Conservation (phyloP, 2,888 invertebrate species). For the Macrosiphum euphorbiae region DNA sequence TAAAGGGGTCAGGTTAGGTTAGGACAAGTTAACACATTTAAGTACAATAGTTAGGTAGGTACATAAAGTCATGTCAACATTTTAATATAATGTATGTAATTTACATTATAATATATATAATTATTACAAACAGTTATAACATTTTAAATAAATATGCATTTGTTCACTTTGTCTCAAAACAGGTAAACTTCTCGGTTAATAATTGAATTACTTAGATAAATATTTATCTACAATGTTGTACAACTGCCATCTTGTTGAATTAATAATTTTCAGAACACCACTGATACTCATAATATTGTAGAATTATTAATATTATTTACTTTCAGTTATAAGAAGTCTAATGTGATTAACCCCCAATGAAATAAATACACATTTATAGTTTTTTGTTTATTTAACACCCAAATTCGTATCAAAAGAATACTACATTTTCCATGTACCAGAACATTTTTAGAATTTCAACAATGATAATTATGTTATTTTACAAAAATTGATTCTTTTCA, state of each 20-base stretch:
- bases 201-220: constrained; percentile 15
- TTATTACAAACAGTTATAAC: not conserved
- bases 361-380: not conserved
- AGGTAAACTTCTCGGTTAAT: not conserved
- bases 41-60: not conserved
- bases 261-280: not conserved
- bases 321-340: not conserved
- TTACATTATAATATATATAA: no score
- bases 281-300: not conserved
- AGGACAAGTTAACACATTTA: not conserved
- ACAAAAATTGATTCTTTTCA: no score
- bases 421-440: not conserved
- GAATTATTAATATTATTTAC: not conserved
- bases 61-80: not conserved
- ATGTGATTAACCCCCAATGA: not conserved
- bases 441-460: not conserved
- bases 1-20: no score
- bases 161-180: not conserved
- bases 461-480: no score
- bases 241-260: not conserved
- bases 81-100: not conserved
- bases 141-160: not conserved
- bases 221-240: not conserved
- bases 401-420: not conserved
- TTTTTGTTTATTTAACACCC: not conserved